These are phyloP conservation scores for Mesoclemmys tuberculata DNA, from an alignment of 2,113 vertebrate genomes.

Conservation along the genomic window DNA sequence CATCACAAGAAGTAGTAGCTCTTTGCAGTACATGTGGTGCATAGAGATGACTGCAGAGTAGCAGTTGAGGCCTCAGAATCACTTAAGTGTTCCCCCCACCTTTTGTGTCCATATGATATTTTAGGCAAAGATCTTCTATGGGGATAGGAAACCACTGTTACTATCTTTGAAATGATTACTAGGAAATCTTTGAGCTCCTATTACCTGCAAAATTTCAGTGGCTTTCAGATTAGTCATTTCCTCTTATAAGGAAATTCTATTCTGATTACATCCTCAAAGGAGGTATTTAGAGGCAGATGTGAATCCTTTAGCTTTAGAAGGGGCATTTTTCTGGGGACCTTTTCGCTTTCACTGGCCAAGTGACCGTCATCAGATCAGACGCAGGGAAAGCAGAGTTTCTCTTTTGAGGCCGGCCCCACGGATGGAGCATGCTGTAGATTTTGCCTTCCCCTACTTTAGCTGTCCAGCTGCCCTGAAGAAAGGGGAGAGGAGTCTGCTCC, in stretches of 20 bases:
- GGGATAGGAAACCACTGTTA: not conserved
- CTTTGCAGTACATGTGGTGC: not conserved
- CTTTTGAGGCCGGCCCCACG: not conserved
- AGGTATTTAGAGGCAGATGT: conserved; percentile 55
- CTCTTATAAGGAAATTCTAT: conserved; percentile 67
- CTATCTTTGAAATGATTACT: not conserved
- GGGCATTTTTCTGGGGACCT: not conserved
- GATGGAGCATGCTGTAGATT: not conserved
- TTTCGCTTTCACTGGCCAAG: not conserved
- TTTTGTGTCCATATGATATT: not conserved
- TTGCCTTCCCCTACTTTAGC: not conserved
- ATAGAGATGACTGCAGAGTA: not conserved
- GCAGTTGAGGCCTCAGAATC: not conserved
- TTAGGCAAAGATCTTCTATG: rapidly evolving
- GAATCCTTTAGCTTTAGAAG: conserved; percentile 4
- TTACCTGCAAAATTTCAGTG: conserved; percentile 38
- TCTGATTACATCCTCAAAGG: conserved; percentile 61
- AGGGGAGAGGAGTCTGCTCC: not conserved
- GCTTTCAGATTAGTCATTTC: conserved; percentile 69
- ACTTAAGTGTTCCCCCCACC: not conserved
- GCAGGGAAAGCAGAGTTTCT: not conserved
- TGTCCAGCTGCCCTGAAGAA: not conserved
- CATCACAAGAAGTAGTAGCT: not conserved
- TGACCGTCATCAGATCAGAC: not conserved
- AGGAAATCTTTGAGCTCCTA: not conserved